Conservation (phyloP, 2,888 invertebrate genomes). For the Dastarcus helophoroides region DNA sequence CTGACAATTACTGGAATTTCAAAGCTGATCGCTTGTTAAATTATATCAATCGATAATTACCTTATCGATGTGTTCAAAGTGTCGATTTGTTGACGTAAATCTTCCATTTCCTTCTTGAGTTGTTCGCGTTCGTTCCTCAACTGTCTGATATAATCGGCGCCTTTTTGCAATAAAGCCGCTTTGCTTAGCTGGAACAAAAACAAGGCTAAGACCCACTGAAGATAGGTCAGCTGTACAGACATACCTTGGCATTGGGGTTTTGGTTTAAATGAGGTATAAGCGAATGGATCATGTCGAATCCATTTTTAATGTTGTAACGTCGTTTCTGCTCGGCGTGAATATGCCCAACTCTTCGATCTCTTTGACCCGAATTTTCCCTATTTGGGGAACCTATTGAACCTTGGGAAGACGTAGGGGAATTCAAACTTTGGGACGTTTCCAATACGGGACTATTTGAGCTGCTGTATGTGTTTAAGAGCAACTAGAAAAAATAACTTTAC, state of each 20-base stretch:
- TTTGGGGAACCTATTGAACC: slow-evolving; percentile 35
- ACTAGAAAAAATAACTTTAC: slow-evolving; percentile 18
- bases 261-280: slow-evolving; percentile 84
- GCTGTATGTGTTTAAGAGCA: slow-evolving; percentile 22
- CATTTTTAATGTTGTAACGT: slow-evolving; percentile 90
- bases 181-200: slow-evolving; percentile 56
- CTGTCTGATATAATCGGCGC: slow-evolving; percentile 89
- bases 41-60: slow-evolving; percentile 49
- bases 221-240: slow-evolving; percentile 7
- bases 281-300: slow-evolving; percentile 87
- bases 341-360: slow-evolving; percentile 74
- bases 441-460: slow-evolving; percentile 37
- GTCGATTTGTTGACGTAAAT: slow-evolving; percentile 78
- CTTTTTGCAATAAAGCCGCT: slow-evolving; percentile 93
- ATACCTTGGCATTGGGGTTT: slow-evolving; percentile 80
- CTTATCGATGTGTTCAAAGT: slow-evolving; percentile 81
- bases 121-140: slow-evolving; percentile 74
- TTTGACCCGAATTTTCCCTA: slow-evolving; percentile 41
- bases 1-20: slow-evolving; percentile 71
- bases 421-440: slow-evolving; percentile 37
- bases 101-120: slow-evolving; percentile 83
- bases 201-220: background rate
- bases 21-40: too few species aligned
- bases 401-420: slow-evolving; percentile 53
- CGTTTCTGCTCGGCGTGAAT: slow-evolving; percentile 94